These are phyloP conservation scores for Mirza zaza DNA, from an alignment of 2,113 vertebrate species.

Conservation along the genomic window DNA sequence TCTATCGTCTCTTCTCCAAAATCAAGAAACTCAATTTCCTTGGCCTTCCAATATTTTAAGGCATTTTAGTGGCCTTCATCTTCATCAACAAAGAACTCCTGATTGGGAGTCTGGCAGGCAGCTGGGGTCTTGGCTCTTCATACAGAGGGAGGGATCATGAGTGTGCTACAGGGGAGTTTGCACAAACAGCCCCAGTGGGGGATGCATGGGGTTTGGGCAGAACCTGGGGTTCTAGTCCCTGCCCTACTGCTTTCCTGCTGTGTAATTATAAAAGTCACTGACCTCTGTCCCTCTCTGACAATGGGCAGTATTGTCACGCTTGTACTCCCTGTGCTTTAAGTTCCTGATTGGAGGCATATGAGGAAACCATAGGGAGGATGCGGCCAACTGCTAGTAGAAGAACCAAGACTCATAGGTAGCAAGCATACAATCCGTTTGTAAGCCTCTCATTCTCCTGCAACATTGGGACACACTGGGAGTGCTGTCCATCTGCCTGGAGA, in stretches of 20 bases:
- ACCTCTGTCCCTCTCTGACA: not conserved
- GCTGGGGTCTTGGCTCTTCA: not conserved
- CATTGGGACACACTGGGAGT: too few species aligned
- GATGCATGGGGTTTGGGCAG: not conserved
- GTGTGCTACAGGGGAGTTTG: not conserved
- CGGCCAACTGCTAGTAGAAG: not conserved
- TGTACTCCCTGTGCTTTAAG: not conserved
- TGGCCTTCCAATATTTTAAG: not conserved
- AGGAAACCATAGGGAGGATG: not conserved
- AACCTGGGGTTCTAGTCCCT: not conserved
- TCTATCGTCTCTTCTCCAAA: not conserved
- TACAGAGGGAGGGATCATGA: not conserved
- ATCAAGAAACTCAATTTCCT: not conserved
- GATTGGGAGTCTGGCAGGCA: not conserved
- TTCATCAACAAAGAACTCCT: not conserved
- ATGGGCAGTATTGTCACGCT: not conserved
- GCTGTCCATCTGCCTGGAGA: not conserved
- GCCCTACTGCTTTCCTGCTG: not conserved
- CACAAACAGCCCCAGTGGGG: not conserved
- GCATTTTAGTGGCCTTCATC: not conserved
- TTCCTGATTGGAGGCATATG: not conserved
- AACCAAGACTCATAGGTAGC: not conserved
- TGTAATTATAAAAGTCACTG: not conserved
- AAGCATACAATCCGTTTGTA: not conserved
- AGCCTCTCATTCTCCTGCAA: not conserved